Evolutionary conservation across 2,888 invertebrate genomes (phyloP), one percentile per base, ranked within the genome.

Genomic region (Phragmatobia fuliginosa): DNA sequence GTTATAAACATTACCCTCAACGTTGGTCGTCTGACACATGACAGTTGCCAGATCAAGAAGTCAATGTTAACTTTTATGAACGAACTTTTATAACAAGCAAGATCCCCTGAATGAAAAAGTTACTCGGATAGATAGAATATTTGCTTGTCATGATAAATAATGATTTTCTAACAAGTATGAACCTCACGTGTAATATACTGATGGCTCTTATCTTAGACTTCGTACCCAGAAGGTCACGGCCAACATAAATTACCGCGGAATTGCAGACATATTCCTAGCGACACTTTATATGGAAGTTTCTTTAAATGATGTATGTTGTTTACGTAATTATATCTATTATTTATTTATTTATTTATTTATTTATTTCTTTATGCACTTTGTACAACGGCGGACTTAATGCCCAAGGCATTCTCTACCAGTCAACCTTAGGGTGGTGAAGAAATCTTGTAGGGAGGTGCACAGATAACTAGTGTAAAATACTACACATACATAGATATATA

Each of bases 151-250:
- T 11, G 36, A 8, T 38, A 65, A 32, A 63, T 49, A 65, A 56
- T 65, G 16, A 38, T 41, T 62, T 62, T 62, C 28, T 28, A 25
- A n/a, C 25, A 18, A 18, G 32, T 52, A 49, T 56, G 28, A 56
- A 56, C 28, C 28, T 68, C 68, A 68, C 64, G 68, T 64, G 68
- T 25, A 16, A n/a, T 6, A n/a, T 8, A n/a, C 68, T 52, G 28
- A 31, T 60, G 64, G 65, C 31, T 45, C 8, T 33, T 49, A 52
- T 49, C 59, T 60, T n/a, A 60, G 64, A 64, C 64, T 68, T 65
- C 36, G 65, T 1, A 1, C 38, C n/a, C n/a, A n/a, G 58, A 65
- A 68, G 68, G 68, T 68, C 68, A 68, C 18, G 68, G 59, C 18
- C 38, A 21, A 49, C 49, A 33, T 8, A 36, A 59, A 59, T 58